Evolutionary conservation across 2,888 invertebrate genomes (phyloP).

Genomic region (Charanyca ferruginea): DNA sequence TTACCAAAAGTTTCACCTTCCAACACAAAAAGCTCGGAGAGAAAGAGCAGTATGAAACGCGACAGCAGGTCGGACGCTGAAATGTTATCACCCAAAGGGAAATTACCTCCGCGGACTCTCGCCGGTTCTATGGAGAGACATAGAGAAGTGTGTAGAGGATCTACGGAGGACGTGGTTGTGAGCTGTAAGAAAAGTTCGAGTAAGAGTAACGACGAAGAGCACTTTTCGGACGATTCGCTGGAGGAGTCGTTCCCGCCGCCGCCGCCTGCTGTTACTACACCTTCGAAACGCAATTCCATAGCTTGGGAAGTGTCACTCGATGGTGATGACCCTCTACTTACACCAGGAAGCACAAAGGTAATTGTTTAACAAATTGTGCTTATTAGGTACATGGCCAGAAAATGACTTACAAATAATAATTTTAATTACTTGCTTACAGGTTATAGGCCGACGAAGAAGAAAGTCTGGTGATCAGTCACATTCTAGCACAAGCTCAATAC

Average conservation of each 20-base stretch:
- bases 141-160: conserved; percentile 94
- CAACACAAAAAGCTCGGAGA: conserved; percentile 82
- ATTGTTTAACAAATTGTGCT: background rate
- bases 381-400: background rate
- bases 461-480: conserved; percentile 91
- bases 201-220: conserved; percentile 87
- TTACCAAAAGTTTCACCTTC: conserved; percentile 84
- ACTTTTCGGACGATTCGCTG: conserved; percentile 96
- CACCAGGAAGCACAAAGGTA: conserved; percentile 93
- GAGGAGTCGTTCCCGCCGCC: conserved; percentile 94
- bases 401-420: no score
- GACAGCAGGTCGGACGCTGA: conserved; percentile 86
- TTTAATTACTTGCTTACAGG: conserved; percentile 80
- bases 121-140: conserved; percentile 94
- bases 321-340: conserved; percentile 93
- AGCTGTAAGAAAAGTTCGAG: conserved; percentile 80
- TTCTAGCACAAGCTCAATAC: conserved; percentile 94
- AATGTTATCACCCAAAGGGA: conserved; percentile 86
- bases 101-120: conserved; percentile 93
- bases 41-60: conserved; percentile 79
- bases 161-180: conserved; percentile 87
- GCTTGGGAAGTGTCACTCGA: conserved; percentile 97
- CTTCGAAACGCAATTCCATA: conserved; percentile 95
- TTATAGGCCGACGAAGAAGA: conserved; percentile 89
- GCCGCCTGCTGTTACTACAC: conserved; percentile 89